phyloP scores from a whole-genome alignment of 2,888 invertebrate genomes.

The Amiota communis region DNA sequence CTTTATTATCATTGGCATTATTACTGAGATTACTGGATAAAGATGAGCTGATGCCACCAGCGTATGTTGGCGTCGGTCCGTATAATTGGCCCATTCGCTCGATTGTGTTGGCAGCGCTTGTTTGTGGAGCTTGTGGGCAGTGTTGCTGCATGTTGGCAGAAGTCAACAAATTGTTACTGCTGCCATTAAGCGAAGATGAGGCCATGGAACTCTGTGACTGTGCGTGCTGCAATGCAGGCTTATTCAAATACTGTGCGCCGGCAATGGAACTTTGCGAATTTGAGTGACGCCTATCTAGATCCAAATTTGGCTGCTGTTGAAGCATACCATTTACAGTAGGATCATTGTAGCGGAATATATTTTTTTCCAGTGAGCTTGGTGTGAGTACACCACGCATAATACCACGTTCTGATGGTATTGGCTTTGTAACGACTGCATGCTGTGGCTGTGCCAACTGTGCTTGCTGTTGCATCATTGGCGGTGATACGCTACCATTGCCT shows the following conservation, averaged over 20 bases:
- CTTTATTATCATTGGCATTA: conserved; percentile 24
- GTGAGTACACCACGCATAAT: conserved; percentile 73
- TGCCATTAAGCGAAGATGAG: conserved; percentile 68
- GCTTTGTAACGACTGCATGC: conserved; percentile 67
- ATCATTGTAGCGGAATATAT: conserved; percentile 73
- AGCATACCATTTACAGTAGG: conserved; percentile 72
- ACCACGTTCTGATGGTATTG: conserved; percentile 69
- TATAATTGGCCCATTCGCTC: conserved; percentile 49
- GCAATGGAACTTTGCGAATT: conserved; percentile 70
- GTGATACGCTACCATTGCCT: not conserved
- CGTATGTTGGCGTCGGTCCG: not conserved
- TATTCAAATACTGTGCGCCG: conserved; percentile 53
- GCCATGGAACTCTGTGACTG: conserved; percentile 73
- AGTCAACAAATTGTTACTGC: conserved; percentile 59
- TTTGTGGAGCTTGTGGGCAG: conserved; percentile 68
- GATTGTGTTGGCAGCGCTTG: conserved; percentile 66
- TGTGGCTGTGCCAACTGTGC: conserved; percentile 69
- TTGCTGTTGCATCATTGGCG: conserved; percentile 49
- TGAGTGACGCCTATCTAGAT: conserved; percentile 60
- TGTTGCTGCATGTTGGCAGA: conserved; percentile 55
- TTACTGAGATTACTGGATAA: conserved; percentile 30
- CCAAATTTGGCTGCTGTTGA: conserved; percentile 46
- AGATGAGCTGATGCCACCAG: not conserved
- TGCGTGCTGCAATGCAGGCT: conserved; percentile 67
- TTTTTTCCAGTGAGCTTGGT: conserved; percentile 72